Percentiles rank a stretch among this genome's conserved stretches.
phyloP scores from a whole-genome alignment of 2,113 vertebrate species.

The Myocastor coypus region DNA sequence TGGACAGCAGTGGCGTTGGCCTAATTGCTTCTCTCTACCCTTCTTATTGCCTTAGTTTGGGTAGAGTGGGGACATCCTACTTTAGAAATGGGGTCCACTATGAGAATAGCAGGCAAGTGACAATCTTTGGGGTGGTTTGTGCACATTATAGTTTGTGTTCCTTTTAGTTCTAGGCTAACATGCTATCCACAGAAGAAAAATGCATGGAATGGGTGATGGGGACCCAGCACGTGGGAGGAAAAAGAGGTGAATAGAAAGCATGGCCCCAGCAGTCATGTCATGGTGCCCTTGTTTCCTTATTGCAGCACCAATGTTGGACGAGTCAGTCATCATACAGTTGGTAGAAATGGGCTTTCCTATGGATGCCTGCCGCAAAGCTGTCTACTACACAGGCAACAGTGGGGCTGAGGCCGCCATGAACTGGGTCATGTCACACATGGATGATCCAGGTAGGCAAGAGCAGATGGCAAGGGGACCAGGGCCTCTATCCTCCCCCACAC shows the following conservation, averaged over 20 bases:
- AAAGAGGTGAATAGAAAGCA: not conserved
- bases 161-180: conserved; percentile 29
- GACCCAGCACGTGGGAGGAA: not conserved
- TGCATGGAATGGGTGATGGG: not conserved
- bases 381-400: conserved; percentile 98
- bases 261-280: not conserved
- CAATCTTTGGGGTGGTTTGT: not conserved
- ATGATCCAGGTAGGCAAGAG: conserved; percentile 93
- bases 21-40: not conserved
- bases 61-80: not conserved
- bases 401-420: conserved; percentile 98
- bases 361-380: conserved; percentile 98
- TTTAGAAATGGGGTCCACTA: not conserved
- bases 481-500: not conserved
- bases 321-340: conserved; percentile 96
- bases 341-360: conserved; percentile 99
- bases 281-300: conserved; percentile 26
- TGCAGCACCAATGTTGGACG: conserved; percentile 96
- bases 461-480: not conserved
- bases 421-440: conserved; percentile 99
- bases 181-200: not conserved
- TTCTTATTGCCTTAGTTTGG: not conserved
- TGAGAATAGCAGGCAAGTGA: not conserved
- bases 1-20: not conserved
- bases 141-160: not conserved